phyloP scores from a whole-genome alignment of 2,888 invertebrate genomes.

The Aquatica leii region DNA sequence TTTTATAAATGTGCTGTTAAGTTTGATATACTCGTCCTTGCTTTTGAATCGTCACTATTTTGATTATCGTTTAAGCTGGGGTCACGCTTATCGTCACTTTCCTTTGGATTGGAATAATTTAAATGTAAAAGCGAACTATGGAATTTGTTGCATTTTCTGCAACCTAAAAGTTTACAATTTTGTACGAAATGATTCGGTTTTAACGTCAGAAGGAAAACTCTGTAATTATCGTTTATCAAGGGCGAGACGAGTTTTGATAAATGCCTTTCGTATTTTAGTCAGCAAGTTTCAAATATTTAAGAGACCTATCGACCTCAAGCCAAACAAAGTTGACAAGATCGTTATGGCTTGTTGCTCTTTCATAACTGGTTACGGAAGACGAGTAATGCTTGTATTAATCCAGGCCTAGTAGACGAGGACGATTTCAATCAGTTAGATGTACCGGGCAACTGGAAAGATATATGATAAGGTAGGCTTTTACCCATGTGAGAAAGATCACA shows the following conservation, averaged over 20 bases:
- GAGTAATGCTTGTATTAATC: background rate
- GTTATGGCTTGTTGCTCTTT: conserved; percentile 2
- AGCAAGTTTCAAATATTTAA: conserved; percentile 4
- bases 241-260: background rate
- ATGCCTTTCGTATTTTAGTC: background rate
- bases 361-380: conserved; percentile 5
- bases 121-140: too few species aligned
- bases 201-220: background rate
- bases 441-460: background rate
- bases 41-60: too few species aligned
- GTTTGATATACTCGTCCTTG: too few species aligned
- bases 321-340: background rate
- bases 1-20: too few species aligned
- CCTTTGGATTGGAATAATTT: too few species aligned
- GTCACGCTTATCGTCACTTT: too few species aligned
- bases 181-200: too few species aligned
- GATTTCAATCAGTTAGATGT: conserved; percentile 1
- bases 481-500: conserved; percentile 1
- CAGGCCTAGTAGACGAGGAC: conserved; percentile 3
- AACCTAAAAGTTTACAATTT: too few species aligned
- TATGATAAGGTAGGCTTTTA: background rate
- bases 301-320: conserved; percentile 2
- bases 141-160: too few species aligned
- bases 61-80: too few species aligned
- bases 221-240: background rate